phyloP scores from a whole-genome alignment of 2,113 vertebrate species.

The Lucifuga dentata region DNA sequence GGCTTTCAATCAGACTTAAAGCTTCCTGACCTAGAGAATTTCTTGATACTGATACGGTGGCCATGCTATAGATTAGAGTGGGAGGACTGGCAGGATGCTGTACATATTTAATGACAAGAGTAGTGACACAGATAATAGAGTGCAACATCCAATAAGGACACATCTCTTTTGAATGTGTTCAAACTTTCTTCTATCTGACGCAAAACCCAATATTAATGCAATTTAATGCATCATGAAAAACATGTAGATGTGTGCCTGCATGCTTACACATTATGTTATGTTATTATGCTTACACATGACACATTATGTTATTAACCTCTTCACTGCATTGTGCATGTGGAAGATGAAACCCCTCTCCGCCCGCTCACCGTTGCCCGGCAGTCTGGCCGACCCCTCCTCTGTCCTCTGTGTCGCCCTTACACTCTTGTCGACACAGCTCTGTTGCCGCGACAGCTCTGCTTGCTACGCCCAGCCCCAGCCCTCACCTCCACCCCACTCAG shows the following conservation, averaged over 20 bases:
- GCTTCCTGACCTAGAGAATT: conserved; percentile 41
- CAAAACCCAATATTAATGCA: no score
- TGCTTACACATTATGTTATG: no score
- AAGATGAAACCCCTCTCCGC: not conserved
- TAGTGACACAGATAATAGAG: conserved; percentile 46
- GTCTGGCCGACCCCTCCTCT: conserved; percentile 57
- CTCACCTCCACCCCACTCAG: conserved; percentile 77
- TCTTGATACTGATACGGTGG: conserved; percentile 60
- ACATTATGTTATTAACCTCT: no score
- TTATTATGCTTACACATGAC: no score
- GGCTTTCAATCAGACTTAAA: conserved; percentile 53
- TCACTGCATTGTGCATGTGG: conserved; percentile 7
- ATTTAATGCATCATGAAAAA: no score
- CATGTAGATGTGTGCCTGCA: no score
- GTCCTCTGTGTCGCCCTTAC: conserved; percentile 66
- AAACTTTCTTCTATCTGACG: no score
- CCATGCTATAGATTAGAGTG: conserved; percentile 49
- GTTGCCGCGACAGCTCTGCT: conserved; percentile 67
- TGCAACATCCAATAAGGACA: conserved; percentile 6
- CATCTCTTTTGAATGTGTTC: not conserved
- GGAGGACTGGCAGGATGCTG: conserved; percentile 44
- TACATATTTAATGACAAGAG: conserved; percentile 64
- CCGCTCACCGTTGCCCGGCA: conserved; percentile 29
- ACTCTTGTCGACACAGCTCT: conserved; percentile 72
- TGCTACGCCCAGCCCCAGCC: conserved; percentile 57